These are phyloP conservation scores for Drosophila rhopaloa DNA, from an alignment of 1,140 invertebrate species.

Conservation along the genomic window DNA sequence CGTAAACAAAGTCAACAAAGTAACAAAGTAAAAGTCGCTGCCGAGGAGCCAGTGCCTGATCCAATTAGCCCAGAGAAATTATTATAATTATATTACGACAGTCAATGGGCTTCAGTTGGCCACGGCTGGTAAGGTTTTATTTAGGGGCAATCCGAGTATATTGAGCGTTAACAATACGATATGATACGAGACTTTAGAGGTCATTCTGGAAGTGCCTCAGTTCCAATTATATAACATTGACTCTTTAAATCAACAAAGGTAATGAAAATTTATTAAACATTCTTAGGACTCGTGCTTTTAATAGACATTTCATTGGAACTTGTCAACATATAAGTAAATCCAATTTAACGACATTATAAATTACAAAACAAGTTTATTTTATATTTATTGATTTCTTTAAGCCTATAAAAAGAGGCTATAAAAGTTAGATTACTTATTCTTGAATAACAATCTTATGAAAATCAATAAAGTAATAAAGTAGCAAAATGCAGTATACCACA, in stretches of 20 bases:
- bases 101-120: conserved; percentile 59
- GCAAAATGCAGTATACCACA: not conserved
- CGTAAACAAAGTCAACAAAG: conserved; percentile 18
- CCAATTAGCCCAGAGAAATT: conserved; percentile 63
- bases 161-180: conserved; percentile 49
- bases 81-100: conserved; percentile 67
- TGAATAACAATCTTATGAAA: not conserved
- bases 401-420: not conserved
- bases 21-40: not conserved
- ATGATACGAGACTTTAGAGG: conserved; percentile 1
- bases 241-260: not conserved
- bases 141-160: conserved; percentile 17
- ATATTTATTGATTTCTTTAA: not conserved
- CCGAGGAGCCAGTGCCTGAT: conserved; percentile 31
- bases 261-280: not conserved
- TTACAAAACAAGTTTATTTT: not conserved
- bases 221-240: not conserved
- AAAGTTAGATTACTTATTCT: not conserved
- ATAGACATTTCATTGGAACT: conserved; percentile 1
- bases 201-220: not conserved
- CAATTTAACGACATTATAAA: not conserved
- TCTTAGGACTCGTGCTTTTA: not conserved
- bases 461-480: not conserved
- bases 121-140: conserved; percentile 13
- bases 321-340: not conserved